phyloP scores from a whole-genome alignment of 1,140 invertebrate species.

The Rhopalosiphum padi region DNA sequence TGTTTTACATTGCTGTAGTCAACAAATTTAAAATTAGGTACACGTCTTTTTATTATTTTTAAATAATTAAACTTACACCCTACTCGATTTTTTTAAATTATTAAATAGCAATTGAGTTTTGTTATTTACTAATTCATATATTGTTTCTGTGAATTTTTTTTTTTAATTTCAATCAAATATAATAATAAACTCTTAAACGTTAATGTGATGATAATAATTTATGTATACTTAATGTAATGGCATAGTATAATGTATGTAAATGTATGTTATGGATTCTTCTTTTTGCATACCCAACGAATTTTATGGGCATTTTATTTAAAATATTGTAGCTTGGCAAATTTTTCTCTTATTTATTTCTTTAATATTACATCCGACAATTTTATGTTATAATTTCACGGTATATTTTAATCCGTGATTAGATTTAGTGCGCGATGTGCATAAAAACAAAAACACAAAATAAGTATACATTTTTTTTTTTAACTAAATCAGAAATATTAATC shows the following conservation, averaged over 20 bases:
- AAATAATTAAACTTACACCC: neutral
- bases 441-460: neutral
- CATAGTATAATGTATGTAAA: neutral
- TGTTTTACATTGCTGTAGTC: neutral
- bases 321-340: neutral
- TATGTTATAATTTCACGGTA: neutral
- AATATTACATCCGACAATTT: neutral
- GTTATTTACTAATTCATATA: neutral
- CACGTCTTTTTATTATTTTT: too few species aligned
- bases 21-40: neutral
- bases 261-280: neutral
- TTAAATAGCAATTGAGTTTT: neutral
- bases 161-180: neutral
- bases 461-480: neutral
- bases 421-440: neutral
- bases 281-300: neutral
- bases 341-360: neutral
- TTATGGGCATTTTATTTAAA: neutral
- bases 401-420: neutral
- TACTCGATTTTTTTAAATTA: neutral
- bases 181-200: neutral
- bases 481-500: neutral
- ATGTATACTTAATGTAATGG: neutral
- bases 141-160: neutral
- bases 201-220: neutral